phyloP scores from a whole-genome alignment of 2,113 vertebrate species.

The Notothenia rossii region DNA sequence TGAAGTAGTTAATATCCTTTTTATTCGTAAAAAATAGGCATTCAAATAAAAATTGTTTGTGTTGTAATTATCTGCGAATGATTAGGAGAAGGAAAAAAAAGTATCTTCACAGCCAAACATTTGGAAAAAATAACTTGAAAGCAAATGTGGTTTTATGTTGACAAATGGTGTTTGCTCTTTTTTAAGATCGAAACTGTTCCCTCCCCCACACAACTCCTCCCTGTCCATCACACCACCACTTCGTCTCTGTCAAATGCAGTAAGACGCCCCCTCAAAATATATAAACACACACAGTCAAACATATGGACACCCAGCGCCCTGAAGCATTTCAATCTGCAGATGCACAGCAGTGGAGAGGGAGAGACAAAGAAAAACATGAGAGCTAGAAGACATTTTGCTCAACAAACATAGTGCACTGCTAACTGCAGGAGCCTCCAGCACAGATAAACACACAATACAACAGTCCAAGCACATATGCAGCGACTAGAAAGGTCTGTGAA shows the following conservation, averaged over 20 bases:
- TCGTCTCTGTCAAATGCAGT: conserved; percentile 17
- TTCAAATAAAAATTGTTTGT: neutral
- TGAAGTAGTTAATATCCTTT: neutral
- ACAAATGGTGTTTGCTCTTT: conserved; percentile 37
- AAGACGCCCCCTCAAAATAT: conserved; percentile 5
- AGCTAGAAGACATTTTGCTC: conserved; percentile 63
- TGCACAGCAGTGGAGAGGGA: conserved; percentile 53
- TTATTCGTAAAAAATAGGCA: neutral
- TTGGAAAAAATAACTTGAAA: neutral
- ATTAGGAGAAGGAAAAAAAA: neutral
- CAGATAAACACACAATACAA: conserved; percentile 61
- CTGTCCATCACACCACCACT: conserved; percentile 1
- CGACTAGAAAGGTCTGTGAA: conserved; percentile 29
- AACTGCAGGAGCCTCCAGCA: conserved; percentile 63
- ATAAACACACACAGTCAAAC: conserved; percentile 23
- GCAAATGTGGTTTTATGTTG: neutral
- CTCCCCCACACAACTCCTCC: neutral
- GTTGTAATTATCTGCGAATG: neutral
- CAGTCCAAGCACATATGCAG: conserved; percentile 38
- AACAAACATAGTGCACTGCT: conserved; percentile 60
- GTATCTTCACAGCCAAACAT: neutral
- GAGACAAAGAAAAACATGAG: conserved; percentile 21
- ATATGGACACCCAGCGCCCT: conserved; percentile 40
- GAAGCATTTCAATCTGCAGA: conserved; percentile 59
- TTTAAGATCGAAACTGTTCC: conserved; percentile 11